Conservation (phyloP, 2,888 invertebrate genomes). For the Megaustenia siamemsis region DNA sequence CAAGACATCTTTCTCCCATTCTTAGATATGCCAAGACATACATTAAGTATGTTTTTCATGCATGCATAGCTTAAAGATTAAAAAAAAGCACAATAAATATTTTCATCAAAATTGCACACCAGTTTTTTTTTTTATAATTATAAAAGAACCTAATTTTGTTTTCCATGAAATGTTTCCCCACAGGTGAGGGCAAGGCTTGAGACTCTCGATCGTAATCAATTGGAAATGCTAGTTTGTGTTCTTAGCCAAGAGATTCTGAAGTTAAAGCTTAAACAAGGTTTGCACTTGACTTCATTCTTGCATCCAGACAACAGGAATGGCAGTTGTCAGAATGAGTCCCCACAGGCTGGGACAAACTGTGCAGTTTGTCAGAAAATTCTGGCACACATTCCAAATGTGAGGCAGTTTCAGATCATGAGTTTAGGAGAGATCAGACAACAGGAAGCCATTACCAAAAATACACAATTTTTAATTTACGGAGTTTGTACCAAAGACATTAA, state of each 20-base stretch:
- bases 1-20: too few species aligned
- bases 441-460: background rate
- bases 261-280: background rate
- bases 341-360: too few species aligned
- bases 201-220: constrained; percentile 4
- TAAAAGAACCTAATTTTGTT: too few species aligned
- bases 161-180: too few species aligned
- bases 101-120: too few species aligned
- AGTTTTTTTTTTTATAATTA: too few species aligned
- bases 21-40: too few species aligned
- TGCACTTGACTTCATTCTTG: background rate
- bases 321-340: background rate
- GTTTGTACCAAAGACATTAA: background rate
- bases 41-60: too few species aligned
- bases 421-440: background rate
- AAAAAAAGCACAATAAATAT: too few species aligned
- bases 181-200: constrained; percentile 23
- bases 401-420: background rate
- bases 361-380: background rate
- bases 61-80: too few species aligned
- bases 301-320: background rate
- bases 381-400: background rate
- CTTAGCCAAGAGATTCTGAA: constrained; percentile 21
- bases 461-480: background rate
- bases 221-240: constrained; percentile 30